Evolutionary conservation across 1,140 invertebrate genomes (phyloP), one percentile per base, ranked within the genome.

Genomic region (Copidosoma floridanum): DNA sequence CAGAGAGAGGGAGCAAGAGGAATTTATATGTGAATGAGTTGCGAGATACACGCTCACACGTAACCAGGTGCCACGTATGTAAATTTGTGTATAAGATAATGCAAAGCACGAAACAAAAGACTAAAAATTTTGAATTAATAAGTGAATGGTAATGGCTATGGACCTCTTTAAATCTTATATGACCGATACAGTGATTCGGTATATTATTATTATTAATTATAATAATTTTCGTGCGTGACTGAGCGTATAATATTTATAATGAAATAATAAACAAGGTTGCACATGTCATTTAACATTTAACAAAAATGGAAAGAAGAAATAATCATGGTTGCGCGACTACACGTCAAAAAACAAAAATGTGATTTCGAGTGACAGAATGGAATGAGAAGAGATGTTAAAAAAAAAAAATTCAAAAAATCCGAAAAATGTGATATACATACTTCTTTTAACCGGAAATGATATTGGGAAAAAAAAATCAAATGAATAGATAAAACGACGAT

Each of bases 1-100:
- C n/a, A n/a, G n/a, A n/a, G 38, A 46, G 43, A 1, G 35, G 50
- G 16, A 40, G 24, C 41, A 29, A 54, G 32, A 44, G 26, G 26
- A 52, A 52, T 38, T 53, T 37, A 55, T 27, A 21, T 54, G 50
- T 60, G 35, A 48, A 43, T 51, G 12, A 58, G 8, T 50, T 16
- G 20, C 29, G 20, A 23, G 1, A 32, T 20, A 57, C n/a, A 60
- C 29, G 46, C 11, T 10, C n/a, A 27, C 32, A 6, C n/a, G 41
- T 53, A 54, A 18, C 23, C 27, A 41, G 47, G 29, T 61, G 53
- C 60, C 58, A 56, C 57, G 57, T 56, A 68, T 72, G 70, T 71
- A 72, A 71, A 71, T 72, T 64, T 71, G 52, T 70, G 65, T 69
- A 71, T 63, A 71, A 59, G 57, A 40, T 44, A 57, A 58, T 41